Evolutionary conservation across 2,113 vertebrate genomes (phyloP), one percentile per base, ranked within the genome.

Genomic region (Craseonycteris thonglongyai): DNA sequence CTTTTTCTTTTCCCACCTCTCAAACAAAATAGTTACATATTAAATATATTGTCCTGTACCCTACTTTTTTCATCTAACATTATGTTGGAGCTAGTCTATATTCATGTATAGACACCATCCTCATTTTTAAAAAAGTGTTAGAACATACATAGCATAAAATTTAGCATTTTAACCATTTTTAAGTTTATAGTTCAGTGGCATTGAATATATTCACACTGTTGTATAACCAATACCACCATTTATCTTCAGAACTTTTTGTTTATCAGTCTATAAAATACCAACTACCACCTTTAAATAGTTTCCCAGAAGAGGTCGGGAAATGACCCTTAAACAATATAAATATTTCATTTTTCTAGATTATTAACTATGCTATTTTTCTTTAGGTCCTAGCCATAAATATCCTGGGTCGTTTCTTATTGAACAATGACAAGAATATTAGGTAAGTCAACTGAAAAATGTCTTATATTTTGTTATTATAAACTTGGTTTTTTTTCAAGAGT

Each of bases 351-450:
- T 92, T 26, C 45, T 84, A 72, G 45, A 51, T 96, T 61, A 81
- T 88, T 97, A 91, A 97, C 56, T 0, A 4, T 97, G 63, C 14
- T 97, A 16, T 98, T 91, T 97, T 74, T 98, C 82, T 98, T 35
- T 97, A 99, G 99, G 99, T 97, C 71, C 49, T 99, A 98, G 99
- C 99, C 96, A 99, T 99, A 97, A 99, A 99, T 98, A 99, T 99
- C 97, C 98, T 99, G 92, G 99, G 99, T 95, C 99, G 99, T 93
- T 99, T 99, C 98, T 99, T 99, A 97, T 96, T 99, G 96, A 99
- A 99, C 98, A 99, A 99, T 84, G 99, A 99, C 98, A 99, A 99
- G 98, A 99, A 99, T 99, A 96, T 99, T 92, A 30, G 96, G 80
- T 96, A 91, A 95, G 93, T 94, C 47, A 71, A 35, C 35, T 95